Base-by-base conservation (phyloP, 1,140 invertebrate genomes). In the Drosophila dunni region DNA sequence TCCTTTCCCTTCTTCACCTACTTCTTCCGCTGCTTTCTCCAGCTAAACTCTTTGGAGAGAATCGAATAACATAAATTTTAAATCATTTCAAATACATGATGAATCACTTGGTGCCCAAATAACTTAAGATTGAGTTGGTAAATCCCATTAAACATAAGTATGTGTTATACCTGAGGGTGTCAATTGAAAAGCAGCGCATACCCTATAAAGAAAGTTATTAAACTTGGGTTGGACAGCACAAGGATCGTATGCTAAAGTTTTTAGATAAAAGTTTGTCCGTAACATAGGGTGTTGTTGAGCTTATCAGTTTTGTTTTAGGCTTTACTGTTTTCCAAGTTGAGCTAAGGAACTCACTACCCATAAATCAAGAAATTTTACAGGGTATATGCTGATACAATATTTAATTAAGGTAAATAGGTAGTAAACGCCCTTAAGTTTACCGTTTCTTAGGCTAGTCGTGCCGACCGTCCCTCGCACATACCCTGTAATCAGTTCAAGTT, bases 61-160 rank as follows among this genome's bases (percentile, higher is more conserved):
- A 53, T 53, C 50, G 10, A 15, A 38, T 48, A 48, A 62, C 58
- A 62, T 50, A 62, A 62, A 62, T 62, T 62, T 62, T 62, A 62
- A 62, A 62, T 51, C 61, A 38, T 63, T 50, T 38, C 20, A 50
- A 63, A 63, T 34, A 42, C 46, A 42, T 51, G 61, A 63, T 63
- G 36, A 63, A 63, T 63, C 13, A 17, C 34, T 48, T 24, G 33
- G 33, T 38, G 58, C 33, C 20, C 33, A 50, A 62, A 62, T 62
- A 62, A 62, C 58, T 42, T 51, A 53, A 63, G 61, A 51, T 63
- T 51, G 48, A 51, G 36, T 53, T 24, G 46, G 34, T 40, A 40
- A 56, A 56, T 56, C 36, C 53, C 17, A 56, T 56, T 56, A 56
- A 38, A 34, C 53, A 40, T 34, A 56, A 56, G 53, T 40, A 40